Conservation (phyloP, 2,797 vertebrate genomes). For the Scolopax bukidnonensis region DNA sequence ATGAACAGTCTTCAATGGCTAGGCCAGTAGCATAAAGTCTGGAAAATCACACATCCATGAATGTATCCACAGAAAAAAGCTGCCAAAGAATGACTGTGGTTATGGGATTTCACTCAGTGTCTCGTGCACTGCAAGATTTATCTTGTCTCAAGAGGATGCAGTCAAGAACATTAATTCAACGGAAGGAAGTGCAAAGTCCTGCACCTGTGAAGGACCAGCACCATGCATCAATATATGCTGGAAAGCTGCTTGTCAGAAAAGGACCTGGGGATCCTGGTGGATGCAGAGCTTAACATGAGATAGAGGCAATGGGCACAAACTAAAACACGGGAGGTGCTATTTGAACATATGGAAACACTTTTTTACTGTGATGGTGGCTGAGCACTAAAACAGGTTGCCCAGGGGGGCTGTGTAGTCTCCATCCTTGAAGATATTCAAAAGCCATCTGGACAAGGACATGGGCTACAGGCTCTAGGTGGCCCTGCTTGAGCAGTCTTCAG, state of each 20-base stretch:
- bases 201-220: background rate
- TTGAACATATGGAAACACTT: background rate
- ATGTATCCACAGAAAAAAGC: background rate
- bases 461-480: background rate
- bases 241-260: background rate
- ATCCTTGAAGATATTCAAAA: background rate
- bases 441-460: background rate
- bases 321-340: background rate
- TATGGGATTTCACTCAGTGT: background rate
- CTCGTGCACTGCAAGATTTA: background rate
- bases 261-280: background rate
- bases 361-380: fast-evolving
- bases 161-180: background rate
- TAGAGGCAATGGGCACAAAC: background rate
- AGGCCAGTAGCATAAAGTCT: background rate
- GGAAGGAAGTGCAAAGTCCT: background rate
- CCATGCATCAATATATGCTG: no score
- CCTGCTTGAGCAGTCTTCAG: background rate
- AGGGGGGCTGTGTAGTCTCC: background rate
- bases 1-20: background rate
- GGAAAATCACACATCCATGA: background rate
- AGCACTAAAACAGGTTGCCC: background rate
- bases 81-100: background rate
- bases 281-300: background rate
- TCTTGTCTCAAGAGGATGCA: background rate